Conservation (phyloP, 1,140 invertebrate species). For the Pararge aegeria region DNA sequence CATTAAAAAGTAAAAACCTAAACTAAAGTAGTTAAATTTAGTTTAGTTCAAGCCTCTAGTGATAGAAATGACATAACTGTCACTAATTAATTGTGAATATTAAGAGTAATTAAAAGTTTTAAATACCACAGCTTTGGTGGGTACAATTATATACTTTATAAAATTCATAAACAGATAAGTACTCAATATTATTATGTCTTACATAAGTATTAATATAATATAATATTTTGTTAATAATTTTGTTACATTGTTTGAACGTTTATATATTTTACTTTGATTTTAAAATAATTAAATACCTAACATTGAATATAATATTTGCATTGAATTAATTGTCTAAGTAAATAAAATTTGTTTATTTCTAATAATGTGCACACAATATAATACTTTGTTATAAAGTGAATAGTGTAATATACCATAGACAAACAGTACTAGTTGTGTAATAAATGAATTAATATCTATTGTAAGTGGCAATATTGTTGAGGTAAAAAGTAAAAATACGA, state of each 20-base stretch:
- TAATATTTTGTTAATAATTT: slow-evolving; percentile 21
- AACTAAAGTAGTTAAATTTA: background rate
- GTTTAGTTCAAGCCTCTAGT: background rate
- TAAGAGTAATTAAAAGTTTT: background rate
- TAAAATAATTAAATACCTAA: slow-evolving; percentile 27
- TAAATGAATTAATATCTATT: too few relatives aligned
- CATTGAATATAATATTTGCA: slow-evolving; percentile 20
- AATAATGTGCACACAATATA: slow-evolving; percentile 13
- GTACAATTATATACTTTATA: background rate
- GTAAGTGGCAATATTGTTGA: too few relatives aligned
- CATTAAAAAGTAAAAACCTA: background rate
- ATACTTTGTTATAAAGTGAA: slow-evolving; percentile 9
- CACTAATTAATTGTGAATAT: too few relatives aligned
- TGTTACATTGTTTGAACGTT: slow-evolving; percentile 29
- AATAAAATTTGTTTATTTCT: slow-evolving; percentile 20
- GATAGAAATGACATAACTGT: too few relatives aligned
- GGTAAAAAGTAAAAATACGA: too few relatives aligned
- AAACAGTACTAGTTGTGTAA: background rate
- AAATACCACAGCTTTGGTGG: background rate
- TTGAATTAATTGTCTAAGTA: slow-evolving; percentile 27
- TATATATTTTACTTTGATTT: slow-evolving; percentile 19
- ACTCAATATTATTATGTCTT: slow-evolving; percentile 14
- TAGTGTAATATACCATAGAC: background rate
- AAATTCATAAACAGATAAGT: slow-evolving; percentile 15
- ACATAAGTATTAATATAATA: slow-evolving; percentile 5